Base-by-base conservation (phyloP, 2,888 invertebrate genomes). In the Disparrhopalites patrizii region DNA sequence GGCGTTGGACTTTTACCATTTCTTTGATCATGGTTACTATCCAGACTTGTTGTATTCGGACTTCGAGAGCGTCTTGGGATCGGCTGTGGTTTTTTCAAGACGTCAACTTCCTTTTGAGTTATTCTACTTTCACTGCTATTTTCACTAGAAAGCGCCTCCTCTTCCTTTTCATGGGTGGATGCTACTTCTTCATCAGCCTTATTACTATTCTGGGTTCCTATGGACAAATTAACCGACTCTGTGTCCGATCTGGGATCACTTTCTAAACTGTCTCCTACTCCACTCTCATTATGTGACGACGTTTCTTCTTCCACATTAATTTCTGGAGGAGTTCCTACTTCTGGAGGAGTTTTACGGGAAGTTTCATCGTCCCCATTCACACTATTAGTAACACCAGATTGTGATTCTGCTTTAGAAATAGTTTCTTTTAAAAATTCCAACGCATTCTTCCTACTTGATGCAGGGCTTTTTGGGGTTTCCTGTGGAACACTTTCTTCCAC, bases 401-500 rank as follows among this genome's bases (percentile, higher is more conserved):
- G 31, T 4, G 25, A 15, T 31, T 33, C 55, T n/a, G 15, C 31
- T 20, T 57, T 36, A 38, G 13, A 13, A 18, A 55, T 55, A 3
- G 31, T 18, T 13, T 51, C 62, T 33, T 54, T 62, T 27, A 62
- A 38, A 40, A 33, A 54, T 23, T 62, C 54, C 18, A 62, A 36
- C 2, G 54, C 52, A 54, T 62, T 62, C 18, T 62, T n/a, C n/a
- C n/a, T n/a, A n/a, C n/a, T n/a, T n/a, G 51, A n/a, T 36, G 62
- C 40, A 54, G 52, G 10, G 40, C 13, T 28, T 52, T 27, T 8
- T 38, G 52, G 3, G 54, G 28, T 36, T 56, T 31, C n/a, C n/a
- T n/a, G n/a, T n/a, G 27, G 20, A 15, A 5, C 56, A 4, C 36
- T 36, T 56, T 23, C 40, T 15, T 25, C 38, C 15, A 10, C n/a